Percentiles rank a stretch among this genome's conserved stretches.
These are phyloP conservation scores for Galerucella nymphaeae DNA, from an alignment of 2,888 invertebrate genomes.

Conservation along the genomic window DNA sequence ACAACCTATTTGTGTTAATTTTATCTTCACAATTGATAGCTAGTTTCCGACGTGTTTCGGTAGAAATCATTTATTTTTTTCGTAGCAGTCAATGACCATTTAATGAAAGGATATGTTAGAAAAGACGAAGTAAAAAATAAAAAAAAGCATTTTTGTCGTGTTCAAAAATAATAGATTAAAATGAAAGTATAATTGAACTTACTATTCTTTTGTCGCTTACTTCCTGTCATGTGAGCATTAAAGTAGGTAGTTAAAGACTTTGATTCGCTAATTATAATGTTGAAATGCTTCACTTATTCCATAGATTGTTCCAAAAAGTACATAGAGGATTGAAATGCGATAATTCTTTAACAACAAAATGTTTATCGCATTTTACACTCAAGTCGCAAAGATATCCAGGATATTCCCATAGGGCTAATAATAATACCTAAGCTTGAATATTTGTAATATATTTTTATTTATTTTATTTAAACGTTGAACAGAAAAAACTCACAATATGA, in stretches of 20 bases:
- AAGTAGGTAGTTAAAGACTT: not conserved
- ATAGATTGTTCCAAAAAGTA: not conserved
- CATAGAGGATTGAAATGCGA: too few species aligned
- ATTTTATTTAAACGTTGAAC: too few species aligned
- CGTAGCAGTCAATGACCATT: slow-evolving; percentile 6
- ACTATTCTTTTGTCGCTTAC: not conserved
- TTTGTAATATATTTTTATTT: too few species aligned
- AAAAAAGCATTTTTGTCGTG: not conserved
- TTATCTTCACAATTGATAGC: not conserved
- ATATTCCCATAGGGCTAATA: too few species aligned
- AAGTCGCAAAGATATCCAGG: too few species aligned
- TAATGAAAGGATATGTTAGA: not conserved
- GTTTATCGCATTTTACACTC: too few species aligned
- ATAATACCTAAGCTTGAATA: too few species aligned
- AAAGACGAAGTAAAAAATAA: not conserved
- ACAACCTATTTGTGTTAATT: not conserved
- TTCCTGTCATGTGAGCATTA: not conserved
- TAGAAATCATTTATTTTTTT: not conserved
- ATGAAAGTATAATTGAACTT: not conserved
- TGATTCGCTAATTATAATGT: not conserved
- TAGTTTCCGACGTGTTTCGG: not conserved
- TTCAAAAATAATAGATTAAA: not conserved
- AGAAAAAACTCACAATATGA: too few species aligned
- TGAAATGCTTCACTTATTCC: not conserved
- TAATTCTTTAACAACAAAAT: too few species aligned